Conservation (phyloP, 2,888 invertebrate species). For the Drosophila multiciliata region DNA sequence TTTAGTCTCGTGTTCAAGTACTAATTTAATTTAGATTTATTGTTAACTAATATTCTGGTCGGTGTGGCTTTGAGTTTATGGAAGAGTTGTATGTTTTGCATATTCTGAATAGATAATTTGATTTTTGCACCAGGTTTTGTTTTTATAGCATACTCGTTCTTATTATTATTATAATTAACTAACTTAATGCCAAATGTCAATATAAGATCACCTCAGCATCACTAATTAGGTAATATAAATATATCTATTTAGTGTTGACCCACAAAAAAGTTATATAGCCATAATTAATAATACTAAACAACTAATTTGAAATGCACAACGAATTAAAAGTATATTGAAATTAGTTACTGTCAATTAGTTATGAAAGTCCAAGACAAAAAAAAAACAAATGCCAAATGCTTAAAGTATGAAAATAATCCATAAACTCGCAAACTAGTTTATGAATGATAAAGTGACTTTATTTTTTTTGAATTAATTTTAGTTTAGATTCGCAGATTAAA, state of each 20-base stretch:
- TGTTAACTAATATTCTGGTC: not conserved
- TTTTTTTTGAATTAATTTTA: conserved; percentile 18
- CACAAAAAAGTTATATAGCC: not conserved
- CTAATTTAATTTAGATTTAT: conserved; percentile 14
- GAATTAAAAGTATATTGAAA: conserved; percentile 4
- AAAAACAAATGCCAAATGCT: not conserved
- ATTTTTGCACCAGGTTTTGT: conserved; percentile 19
- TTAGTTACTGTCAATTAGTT: conserved; percentile 25
- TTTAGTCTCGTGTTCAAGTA: conserved; percentile 28
- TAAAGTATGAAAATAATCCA: conserved; percentile 33
- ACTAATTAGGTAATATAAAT: not conserved
- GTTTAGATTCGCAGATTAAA: conserved; percentile 38
- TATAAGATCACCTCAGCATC: not conserved
- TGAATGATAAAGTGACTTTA: conserved; percentile 36
- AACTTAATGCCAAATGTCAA: not conserved
- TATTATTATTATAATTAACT: not conserved
- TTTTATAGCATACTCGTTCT: conserved; percentile 9
- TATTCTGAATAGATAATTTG: conserved; percentile 9
- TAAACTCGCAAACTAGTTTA: conserved; percentile 47
- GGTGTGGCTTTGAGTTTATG: not conserved
- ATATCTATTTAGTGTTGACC: conserved; percentile 3
- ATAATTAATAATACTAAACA: conserved; percentile 1
- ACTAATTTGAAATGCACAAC: conserved; percentile 18
- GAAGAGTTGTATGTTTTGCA: conserved; percentile 18
- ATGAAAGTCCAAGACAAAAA: not conserved